A percentile compares a stretch with the other conserved stretches of the same genome.
Conservation (phyloP, 2,888 invertebrate species). For the Isotomurus palustris region DNA sequence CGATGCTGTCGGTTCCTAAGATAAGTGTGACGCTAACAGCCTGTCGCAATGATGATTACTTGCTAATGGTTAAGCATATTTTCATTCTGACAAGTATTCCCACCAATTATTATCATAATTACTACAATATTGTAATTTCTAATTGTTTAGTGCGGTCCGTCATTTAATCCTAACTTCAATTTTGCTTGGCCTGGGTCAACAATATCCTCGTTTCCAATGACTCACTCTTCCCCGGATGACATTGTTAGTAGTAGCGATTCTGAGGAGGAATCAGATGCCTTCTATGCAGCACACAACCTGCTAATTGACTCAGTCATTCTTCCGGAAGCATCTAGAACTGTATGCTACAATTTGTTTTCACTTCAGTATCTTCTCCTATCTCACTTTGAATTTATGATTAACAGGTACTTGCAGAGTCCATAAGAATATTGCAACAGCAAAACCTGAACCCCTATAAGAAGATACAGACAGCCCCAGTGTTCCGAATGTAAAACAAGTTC, state of each 20-base stretch:
- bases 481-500: conserved; percentile 11
- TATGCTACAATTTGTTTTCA: conserved; percentile 10
- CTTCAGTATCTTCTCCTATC: too few relatives aligned
- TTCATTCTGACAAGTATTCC: neutral
- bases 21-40: conserved; percentile 47
- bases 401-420: conserved; percentile 20
- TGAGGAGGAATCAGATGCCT: conserved; percentile 24
- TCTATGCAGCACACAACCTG: conserved; percentile 37
- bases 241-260: neutral
- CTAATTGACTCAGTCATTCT: conserved; percentile 35
- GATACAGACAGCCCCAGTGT: neutral
- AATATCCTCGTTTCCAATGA: conserved; percentile 30
- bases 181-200: conserved; percentile 40
- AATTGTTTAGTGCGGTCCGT: conserved; percentile 36
- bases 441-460: conserved; percentile 11
- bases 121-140: neutral
- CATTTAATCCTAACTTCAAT: conserved; percentile 37
- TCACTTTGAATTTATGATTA: neutral
- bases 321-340: conserved; percentile 36
- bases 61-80: conserved; percentile 46
- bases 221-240: neutral
- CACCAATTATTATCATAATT: neutral
- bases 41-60: conserved; percentile 47
- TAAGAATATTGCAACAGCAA: conserved; percentile 27
- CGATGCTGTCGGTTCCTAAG: conserved; percentile 47